A percentile compares a stretch with the other conserved stretches of the same genome.
phyloP scores from a whole-genome alignment of 1,140 invertebrate genomes.

The Tetramorium simillimum region DNA sequence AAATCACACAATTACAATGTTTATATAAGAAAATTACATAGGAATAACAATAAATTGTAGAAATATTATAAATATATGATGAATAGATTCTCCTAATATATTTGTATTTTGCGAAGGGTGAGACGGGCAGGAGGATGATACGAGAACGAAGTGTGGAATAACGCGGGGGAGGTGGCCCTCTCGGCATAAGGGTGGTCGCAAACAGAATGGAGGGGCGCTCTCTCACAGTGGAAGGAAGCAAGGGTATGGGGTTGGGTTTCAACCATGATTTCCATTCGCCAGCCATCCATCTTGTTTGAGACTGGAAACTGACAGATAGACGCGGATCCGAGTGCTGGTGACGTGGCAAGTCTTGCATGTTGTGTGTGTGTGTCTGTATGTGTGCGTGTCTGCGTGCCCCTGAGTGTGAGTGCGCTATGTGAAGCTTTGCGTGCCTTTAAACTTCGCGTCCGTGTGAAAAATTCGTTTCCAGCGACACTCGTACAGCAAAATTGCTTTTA shows the following conservation, averaged over 20 bases:
- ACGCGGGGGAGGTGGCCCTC: constrained; percentile 67
- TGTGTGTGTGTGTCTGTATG: constrained; percentile 1
- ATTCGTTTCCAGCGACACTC: constrained; percentile 71
- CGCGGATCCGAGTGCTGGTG: constrained; percentile 85
- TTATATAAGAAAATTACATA: neutral
- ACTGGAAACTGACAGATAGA: constrained; percentile 86
- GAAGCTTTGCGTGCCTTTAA: constrained; percentile 60
- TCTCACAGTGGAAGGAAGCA: constrained; percentile 62
- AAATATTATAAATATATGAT: constrained; percentile 30
- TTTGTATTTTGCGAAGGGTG: constrained; percentile 70
- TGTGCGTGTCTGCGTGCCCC: constrained; percentile 7
- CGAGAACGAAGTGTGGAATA: constrained; percentile 74
- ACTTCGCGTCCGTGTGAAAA: constrained; percentile 65
- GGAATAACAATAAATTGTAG: neutral
- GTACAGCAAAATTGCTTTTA: constrained; percentile 67
- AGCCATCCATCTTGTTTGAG: constrained; percentile 86
- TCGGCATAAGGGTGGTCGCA: constrained; percentile 70
- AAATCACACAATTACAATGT: neutral
- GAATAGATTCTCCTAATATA: constrained; percentile 41
- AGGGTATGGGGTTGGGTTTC: constrained; percentile 79
- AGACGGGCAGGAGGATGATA: constrained; percentile 72
- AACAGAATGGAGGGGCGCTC: constrained; percentile 69
- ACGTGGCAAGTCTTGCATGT: constrained; percentile 84
- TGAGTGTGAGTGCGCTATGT: constrained; percentile 52
- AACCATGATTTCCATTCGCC: constrained; percentile 86